phyloP scores from a whole-genome alignment of 2,797 vertebrate genomes.

The Gadopsis bispinosus region DNA sequence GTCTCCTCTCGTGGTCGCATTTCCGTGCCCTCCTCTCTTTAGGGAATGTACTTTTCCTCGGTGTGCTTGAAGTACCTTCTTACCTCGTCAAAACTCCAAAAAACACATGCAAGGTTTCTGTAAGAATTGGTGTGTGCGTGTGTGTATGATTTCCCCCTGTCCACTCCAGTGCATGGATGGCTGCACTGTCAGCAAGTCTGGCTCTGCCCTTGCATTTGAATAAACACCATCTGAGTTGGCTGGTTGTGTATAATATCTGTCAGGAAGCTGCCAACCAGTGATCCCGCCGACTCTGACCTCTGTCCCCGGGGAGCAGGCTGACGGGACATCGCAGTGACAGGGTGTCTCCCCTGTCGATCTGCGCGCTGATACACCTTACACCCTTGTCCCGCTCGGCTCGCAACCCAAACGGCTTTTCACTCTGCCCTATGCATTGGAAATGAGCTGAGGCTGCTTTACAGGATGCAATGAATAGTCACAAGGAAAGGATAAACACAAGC shows the following conservation, averaged over 20 bases:
- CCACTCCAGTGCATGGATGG: slow-evolving; percentile 65
- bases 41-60: slow-evolving; percentile 3
- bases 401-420: slow-evolving; percentile 36
- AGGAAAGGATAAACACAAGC: slow-evolving; percentile 62
- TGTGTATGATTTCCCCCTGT: slow-evolving; percentile 32
- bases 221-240: slow-evolving; percentile 80
- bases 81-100: slow-evolving; percentile 27
- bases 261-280: slow-evolving; percentile 76
- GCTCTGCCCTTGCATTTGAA: slow-evolving; percentile 79
- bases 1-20: background rate
- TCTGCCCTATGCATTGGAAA: slow-evolving; percentile 69
- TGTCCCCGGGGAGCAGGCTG: slow-evolving; percentile 59
- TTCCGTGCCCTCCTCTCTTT: background rate
- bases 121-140: slow-evolving; percentile 6
- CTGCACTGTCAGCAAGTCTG: slow-evolving; percentile 75
- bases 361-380: slow-evolving; percentile 55
- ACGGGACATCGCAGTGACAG: slow-evolving; percentile 74
- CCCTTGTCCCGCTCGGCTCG: slow-evolving; percentile 54
- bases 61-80: background rate
- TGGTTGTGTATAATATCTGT: slow-evolving; percentile 77
- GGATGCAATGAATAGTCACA: slow-evolving; percentile 49
- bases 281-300: slow-evolving; percentile 72
- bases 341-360: slow-evolving; percentile 73
- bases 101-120: slow-evolving; percentile 10
- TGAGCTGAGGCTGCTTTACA: slow-evolving; percentile 53